Evolutionary conservation across 92 coral and sea anemone species (phyloP), one percentile per base, ranked within the genome.

Genomic region (Blastomussa wellsi): DNA sequence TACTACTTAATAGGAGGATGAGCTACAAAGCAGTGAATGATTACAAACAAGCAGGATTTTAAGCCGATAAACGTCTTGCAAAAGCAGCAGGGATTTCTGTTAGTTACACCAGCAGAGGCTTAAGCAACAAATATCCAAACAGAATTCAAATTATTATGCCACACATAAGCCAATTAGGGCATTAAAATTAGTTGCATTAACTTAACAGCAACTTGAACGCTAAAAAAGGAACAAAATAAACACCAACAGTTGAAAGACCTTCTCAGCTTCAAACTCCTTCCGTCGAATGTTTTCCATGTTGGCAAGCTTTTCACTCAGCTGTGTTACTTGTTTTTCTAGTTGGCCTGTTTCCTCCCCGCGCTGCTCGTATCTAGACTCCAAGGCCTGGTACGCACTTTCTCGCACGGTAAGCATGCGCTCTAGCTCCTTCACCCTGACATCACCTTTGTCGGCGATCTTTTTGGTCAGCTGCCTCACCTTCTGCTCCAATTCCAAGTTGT

Each of bases 241-340:
- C 60, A 80, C 87, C 68, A 82, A 82, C 38, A 70, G 78, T 51
- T 87, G 90, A 87, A 67, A 86, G 88, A 94, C 98, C 95, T 91
- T 85, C 90, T 94, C 91, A 74, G 82, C 87, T 74, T 93, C 98
- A 75, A 82, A 64, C 36, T 90, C 92, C 79, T 65, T 91, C 72
- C 88, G 94, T 73, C 95, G 93, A 38, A 74, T 65, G 57, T 87
- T 86, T 55, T 96, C 98, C 83, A 90, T 88, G 91, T 89, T 95
- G 16, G 95, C 95, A 59, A 90, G 88, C 89, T 92, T 91, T 76
- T 90, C 89, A 86, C 94, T 92, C 95, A 94, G 94, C 98, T 87
- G 92, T 35, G 89, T 82, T 28, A 92, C 89, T 83, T 92, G 95
- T 62, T 92, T 89, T 60, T 92, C 93, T 31, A 94, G 90, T 39